These are phyloP conservation scores for Hippasteria phrygiana DNA, from an alignment of 53 echinoderm and acorn worm species.

Conservation along the genomic window DNA sequence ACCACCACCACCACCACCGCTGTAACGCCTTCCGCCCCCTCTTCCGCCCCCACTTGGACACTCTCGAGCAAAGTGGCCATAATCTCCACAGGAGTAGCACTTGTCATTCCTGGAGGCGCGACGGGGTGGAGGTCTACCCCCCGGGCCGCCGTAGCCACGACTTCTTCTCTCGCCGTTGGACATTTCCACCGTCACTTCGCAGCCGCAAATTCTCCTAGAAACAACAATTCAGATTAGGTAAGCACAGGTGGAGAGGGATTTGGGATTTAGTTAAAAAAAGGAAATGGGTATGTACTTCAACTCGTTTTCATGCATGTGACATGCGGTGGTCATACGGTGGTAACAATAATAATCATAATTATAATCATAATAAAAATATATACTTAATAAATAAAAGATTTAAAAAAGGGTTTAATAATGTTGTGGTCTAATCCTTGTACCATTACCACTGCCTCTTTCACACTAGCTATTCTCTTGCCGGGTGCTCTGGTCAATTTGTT, in stretches of 20 bases:
- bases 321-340: too few relatives aligned
- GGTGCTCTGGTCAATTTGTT: background rate
- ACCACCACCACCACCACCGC: constrained; percentile 7
- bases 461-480: too few relatives aligned
- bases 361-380: too few relatives aligned
- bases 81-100: constrained; percentile 86
- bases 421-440: too few relatives aligned
- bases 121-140: constrained; percentile 38
- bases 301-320: too few relatives aligned
- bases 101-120: constrained; percentile 63
- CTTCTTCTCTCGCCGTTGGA: constrained; percentile 73
- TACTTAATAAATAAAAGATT: too few relatives aligned
- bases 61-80: constrained; percentile 91
- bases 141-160: constrained; percentile 62
- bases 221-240: background rate
- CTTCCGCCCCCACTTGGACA: constrained; percentile 64
- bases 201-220: constrained; percentile 78
- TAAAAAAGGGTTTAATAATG: too few relatives aligned
- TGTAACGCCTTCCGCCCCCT: constrained; percentile 18
- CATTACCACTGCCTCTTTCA: too few relatives aligned
- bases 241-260: background rate
- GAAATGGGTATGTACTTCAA: background rate
- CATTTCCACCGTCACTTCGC: constrained; percentile 79
- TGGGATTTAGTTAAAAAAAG: background rate
- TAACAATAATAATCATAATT: too few relatives aligned